A percentile compares a stretch with the other conserved stretches of the same genome.
Conservation (phyloP, 2,888 invertebrate genomes). For the Ochropleura leucogaster region DNA sequence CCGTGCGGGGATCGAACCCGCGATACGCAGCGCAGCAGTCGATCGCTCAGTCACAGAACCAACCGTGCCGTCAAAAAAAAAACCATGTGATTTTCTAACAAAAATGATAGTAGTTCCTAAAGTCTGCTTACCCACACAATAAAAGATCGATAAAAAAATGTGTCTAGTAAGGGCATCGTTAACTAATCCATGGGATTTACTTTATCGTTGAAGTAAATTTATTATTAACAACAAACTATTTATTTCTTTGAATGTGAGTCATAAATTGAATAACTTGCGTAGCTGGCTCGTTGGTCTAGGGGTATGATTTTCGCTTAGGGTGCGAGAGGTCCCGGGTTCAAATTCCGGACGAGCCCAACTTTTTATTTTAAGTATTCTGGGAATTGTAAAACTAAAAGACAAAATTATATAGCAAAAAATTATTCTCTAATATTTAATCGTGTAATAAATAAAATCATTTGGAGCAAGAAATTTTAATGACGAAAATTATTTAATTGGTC, state of each 20-base stretch:
- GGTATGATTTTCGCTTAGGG: constrained; percentile 91
- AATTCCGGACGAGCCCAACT: constrained; percentile 88
- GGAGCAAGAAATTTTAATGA: constrained; percentile 59
- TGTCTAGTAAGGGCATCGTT: not conserved
- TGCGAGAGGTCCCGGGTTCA: constrained; percentile 91
- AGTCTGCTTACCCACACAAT: constrained; percentile 13
- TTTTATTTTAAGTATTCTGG: constrained; percentile 31
- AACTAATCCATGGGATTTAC: constrained; percentile 4
- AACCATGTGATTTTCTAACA: too few species aligned
- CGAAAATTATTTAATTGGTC: constrained; percentile 40
- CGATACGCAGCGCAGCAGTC: too few species aligned
- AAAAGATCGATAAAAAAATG: constrained; percentile 7
- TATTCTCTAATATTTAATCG: too few species aligned
- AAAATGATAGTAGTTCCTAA: not conserved
- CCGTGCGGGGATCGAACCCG: too few species aligned
- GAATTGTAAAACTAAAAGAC: not conserved
- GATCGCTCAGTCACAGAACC: too few species aligned
- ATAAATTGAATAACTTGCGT: not conserved
- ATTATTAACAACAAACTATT: constrained; percentile 3
- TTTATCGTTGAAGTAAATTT: constrained; percentile 27
- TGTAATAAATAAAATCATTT: constrained; percentile 4
- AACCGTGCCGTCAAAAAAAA: too few species aligned
- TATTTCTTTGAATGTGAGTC: not conserved
- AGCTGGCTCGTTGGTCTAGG: constrained; percentile 89
- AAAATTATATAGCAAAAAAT: too few species aligned